phyloP scores from a whole-genome alignment of 2,797 vertebrate species.

The Furcifer pardalis region DNA sequence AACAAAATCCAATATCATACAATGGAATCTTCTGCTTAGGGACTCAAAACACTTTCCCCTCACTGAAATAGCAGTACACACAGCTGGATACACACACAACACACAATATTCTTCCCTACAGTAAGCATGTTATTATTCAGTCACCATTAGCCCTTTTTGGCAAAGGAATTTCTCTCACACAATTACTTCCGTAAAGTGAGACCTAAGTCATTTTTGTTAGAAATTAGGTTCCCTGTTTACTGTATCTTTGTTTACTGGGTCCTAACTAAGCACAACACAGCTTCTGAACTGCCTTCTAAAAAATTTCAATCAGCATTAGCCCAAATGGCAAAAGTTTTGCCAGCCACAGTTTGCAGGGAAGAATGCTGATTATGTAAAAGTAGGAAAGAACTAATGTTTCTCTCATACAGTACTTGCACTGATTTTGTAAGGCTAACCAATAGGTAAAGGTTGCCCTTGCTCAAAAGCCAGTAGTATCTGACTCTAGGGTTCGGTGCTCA shows the following conservation, averaged over 20 bases:
- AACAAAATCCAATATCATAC: background rate
- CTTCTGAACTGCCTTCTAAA: background rate
- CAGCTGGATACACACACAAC: background rate
- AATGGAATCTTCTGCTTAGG: background rate
- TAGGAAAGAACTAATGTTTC: background rate
- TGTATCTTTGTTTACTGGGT: background rate
- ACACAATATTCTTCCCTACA: background rate
- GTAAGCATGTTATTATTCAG: background rate
- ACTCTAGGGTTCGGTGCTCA: too few species aligned
- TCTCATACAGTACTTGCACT: background rate
- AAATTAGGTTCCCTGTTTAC: background rate
- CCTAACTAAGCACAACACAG: background rate
- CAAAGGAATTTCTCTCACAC: background rate
- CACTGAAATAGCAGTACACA: background rate
- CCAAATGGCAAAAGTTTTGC: background rate
- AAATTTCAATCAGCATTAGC: background rate
- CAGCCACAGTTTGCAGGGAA: background rate
- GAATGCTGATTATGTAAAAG: background rate
- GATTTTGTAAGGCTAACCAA: background rate
- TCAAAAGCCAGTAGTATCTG: too few species aligned
- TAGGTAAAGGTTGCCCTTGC: too few species aligned
- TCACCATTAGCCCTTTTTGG: background rate
- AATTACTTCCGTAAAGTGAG: background rate
- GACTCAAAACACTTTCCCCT: slow-evolving; percentile 23
- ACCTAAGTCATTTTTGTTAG: background rate